A percentile compares a stretch with the other conserved stretches of the same genome.
Conservation (phyloP, 2,113 vertebrate genomes). For the Serranochromis macrocephalus region DNA sequence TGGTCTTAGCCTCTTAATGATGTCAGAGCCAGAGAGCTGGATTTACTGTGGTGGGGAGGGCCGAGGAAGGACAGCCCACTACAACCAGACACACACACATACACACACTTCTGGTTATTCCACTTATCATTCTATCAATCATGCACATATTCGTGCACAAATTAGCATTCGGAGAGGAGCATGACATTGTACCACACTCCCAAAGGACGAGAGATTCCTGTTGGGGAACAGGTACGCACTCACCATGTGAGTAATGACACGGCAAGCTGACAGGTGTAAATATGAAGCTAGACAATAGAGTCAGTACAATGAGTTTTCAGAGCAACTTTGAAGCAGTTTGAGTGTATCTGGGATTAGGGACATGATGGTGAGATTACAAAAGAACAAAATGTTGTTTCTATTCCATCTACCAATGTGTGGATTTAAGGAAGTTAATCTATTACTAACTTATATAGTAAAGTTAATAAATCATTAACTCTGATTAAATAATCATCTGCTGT, state of each 20-base stretch:
- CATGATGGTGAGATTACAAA: neutral
- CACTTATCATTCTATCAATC: neutral
- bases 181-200: neutral
- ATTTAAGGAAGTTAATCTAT: neutral
- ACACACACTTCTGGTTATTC: neutral
- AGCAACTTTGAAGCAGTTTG: neutral
- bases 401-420: neutral
- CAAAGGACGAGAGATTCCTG: neutral
- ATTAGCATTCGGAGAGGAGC: neutral
- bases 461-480: neutral
- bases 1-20: conserved; percentile 15
- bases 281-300: neutral
- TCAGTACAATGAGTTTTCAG: neutral
- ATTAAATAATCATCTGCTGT: neutral
- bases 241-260: neutral
- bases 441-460: neutral
- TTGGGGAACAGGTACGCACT: neutral
- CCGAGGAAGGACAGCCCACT: neutral
- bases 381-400: neutral
- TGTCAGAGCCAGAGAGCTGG: conserved; percentile 4
- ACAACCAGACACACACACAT: neutral
- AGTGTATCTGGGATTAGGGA: neutral
- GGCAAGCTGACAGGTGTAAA: neutral
- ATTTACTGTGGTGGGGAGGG: neutral
- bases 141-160: neutral